Base-by-base conservation (phyloP, 2,113 vertebrate species). In the Spermophilus dauricus region DNA sequence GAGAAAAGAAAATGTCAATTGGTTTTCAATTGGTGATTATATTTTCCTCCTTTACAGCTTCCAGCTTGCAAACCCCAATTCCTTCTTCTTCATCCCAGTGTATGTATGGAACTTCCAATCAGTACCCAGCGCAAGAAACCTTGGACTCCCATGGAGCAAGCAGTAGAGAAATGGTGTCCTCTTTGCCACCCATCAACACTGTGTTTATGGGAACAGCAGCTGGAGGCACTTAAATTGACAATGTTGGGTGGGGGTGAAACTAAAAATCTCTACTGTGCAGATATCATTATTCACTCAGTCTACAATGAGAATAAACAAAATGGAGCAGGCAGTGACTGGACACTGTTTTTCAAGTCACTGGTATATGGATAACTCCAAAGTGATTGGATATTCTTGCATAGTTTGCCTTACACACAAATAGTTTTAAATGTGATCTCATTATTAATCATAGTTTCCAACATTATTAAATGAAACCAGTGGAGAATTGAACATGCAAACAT, bases 151-250 rank as follows among this genome's bases (percentile, higher is more conserved):
- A 99, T 78, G 99, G 98, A 6, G 97, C 98, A 1, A 96, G 98
- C 12, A 98, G 97, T 12, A 98, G 99, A 97, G 99, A 99, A 93
- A 98, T 99, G 98, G 99, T 99, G 72, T 99, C 99, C 3, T 99
- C 99, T 56, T 98, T 99, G 94, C 99, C 99, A 69, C 99, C 99
- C 95, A 99, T 99, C 98, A 99, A 99, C 95, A 99, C 99, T 1
- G 99, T 99, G 95, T 99, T 99, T 97, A 99, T 99, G 99, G 99
- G 99, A 91, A 94, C 99, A 48, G 98, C 99, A 82, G 99, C 99
- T 77, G 99, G 99, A 58, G 98, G 98, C 97, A 99, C 99, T n/a
- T 98, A 96, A 95, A 67, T 22, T 80, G 88, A n/a, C 22, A 61
- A 14, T 72, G 4, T 34, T 32, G 69, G 16, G 39, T 61, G 22